These are phyloP conservation scores for Phalera bucephala DNA, from an alignment of 2,888 invertebrate genomes.

Conservation along the genomic window DNA sequence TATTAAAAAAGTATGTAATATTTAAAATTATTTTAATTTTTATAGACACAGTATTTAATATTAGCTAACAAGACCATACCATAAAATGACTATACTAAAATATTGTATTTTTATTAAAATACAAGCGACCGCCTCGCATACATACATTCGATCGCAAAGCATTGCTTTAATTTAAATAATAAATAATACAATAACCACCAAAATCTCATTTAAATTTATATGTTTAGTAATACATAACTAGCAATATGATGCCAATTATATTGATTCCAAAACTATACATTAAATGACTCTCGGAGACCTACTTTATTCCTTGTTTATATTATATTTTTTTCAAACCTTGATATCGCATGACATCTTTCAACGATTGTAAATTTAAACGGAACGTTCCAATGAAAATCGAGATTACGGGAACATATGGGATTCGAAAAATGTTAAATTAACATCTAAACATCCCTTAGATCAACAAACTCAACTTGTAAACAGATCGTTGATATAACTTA, in stretches of 20 bases:
- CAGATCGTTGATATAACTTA: background rate
- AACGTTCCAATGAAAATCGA: no score
- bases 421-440: no score
- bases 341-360: no score
- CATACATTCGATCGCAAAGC: conserved; percentile 9
- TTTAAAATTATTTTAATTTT: background rate
- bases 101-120: conserved; percentile 8
- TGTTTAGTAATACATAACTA: background rate
- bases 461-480: no score
- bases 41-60: conserved; percentile 9
- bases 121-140: conserved; percentile 15
- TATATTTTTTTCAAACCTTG: no score
- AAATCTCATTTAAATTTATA: background rate
- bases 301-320: no score
- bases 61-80: no score
- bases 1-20: background rate
- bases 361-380: no score
- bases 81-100: conserved; percentile 10
- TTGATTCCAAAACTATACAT: background rate
- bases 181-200: conserved; percentile 4
- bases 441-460: no score
- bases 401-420: no score
- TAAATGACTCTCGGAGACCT: no score
- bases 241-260: background rate
- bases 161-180: conserved; percentile 19